Evolutionary conservation across 2,113 vertebrate genomes (phyloP).

Genomic region (Ramphastos sulfuratus): DNA sequence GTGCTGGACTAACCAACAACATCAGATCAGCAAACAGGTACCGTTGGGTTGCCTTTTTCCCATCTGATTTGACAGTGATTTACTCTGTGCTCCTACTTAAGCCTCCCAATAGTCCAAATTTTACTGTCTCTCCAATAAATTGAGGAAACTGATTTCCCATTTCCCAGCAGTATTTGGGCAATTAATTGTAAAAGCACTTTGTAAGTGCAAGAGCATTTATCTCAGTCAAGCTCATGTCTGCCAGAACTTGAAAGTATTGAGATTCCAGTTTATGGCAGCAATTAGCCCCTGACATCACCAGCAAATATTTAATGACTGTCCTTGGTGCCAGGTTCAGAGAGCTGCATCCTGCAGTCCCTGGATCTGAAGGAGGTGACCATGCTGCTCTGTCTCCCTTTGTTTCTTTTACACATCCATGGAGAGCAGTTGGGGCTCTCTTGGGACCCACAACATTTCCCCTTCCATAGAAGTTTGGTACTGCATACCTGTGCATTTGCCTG

Average conservation of each 20-base stretch:
- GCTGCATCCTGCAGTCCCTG: neutral
- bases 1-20: fast-evolving
- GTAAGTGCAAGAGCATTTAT: neutral
- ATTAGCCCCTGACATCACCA: neutral
- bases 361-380: neutral
- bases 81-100: neutral
- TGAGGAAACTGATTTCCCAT: neutral
- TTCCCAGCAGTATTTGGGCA: neutral
- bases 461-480: neutral
- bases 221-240: neutral
- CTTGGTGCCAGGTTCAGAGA: neutral
- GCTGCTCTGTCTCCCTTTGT: neutral
- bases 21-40: neutral
- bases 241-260: neutral
- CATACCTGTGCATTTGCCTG: neutral
- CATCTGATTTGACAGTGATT: neutral
- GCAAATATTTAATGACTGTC: neutral
- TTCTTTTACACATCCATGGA: neutral
- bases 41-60: neutral
- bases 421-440: neutral
- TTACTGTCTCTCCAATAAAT: neutral
- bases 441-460: neutral
- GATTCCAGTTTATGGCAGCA: neutral
- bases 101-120: neutral
- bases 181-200: neutral